Evolutionary conservation across 2,888 invertebrate species (phyloP).

Genomic region (Shargacucullia verbasci): DNA sequence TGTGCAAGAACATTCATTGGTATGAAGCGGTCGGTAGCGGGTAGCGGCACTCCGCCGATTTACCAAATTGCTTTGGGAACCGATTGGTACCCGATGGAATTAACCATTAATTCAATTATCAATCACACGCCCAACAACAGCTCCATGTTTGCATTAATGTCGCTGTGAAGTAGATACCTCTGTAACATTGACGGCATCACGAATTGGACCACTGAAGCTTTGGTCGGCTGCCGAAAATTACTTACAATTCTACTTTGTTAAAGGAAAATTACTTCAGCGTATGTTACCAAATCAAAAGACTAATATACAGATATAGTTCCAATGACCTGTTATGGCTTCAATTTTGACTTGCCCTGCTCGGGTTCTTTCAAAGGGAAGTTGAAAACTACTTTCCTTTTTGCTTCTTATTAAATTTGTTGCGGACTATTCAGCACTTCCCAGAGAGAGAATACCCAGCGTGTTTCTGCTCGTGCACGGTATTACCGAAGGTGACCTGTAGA

Average conservation of each 20-base stretch:
- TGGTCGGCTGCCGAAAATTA: slow-evolving; percentile 6
- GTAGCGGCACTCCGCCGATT: slow-evolving; percentile 57
- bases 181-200: slow-evolving; percentile 8
- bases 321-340: slow-evolving; percentile 13
- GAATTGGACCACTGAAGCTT: slow-evolving; percentile 12
- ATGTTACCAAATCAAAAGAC: slow-evolving; percentile 6
- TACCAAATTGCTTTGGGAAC: slow-evolving; percentile 65
- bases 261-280: slow-evolving; percentile 1
- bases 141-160: slow-evolving; percentile 55
- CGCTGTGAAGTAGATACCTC: slow-evolving; percentile 24
- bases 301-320: slow-evolving; percentile 6
- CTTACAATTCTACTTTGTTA: slow-evolving; percentile 7
- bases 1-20: slow-evolving; percentile 63
- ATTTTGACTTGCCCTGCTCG: slow-evolving; percentile 23
- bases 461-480: slow-evolving; percentile 11
- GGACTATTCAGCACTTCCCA: slow-evolving; percentile 18
- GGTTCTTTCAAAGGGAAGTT: slow-evolving; percentile 24
- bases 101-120: slow-evolving; percentile 70
- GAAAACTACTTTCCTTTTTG: slow-evolving; percentile 27
- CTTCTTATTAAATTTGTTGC: slow-evolving; percentile 30
- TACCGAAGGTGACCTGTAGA: slow-evolving; percentile 11
- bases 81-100: slow-evolving; percentile 62
- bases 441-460: slow-evolving; percentile 1
- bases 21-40: slow-evolving; percentile 43
- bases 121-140: slow-evolving; percentile 60